These are phyloP conservation scores for Caenorhabditis briggsae DNA, from an alignment of 1,140 invertebrate species.

Conservation along the genomic window DNA sequence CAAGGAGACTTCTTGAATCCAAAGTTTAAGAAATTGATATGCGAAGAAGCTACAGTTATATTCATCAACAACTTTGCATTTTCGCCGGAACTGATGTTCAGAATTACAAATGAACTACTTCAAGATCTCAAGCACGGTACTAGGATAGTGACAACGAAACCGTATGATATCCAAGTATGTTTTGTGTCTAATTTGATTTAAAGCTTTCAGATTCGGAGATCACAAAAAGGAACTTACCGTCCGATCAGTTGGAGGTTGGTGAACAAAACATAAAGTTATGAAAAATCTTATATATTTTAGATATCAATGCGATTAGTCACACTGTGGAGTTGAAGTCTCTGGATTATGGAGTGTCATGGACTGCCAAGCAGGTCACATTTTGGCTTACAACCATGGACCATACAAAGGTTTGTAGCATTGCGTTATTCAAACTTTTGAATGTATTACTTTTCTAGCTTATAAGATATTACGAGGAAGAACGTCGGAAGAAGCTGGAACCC, in stretches of 20 bases:
- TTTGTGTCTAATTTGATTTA: too few relatives aligned
- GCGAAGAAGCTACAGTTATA: constrained; percentile 75
- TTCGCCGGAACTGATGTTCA: constrained; percentile 71
- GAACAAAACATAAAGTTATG: not conserved
- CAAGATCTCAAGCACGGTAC: constrained; percentile 73
- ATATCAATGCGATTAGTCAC: constrained; percentile 22
- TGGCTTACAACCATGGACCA: constrained; percentile 19
- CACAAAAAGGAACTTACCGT: not conserved
- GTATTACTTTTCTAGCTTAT: not conserved
- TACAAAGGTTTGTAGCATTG: not conserved
- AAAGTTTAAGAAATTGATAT: constrained; percentile 74
- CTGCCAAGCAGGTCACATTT: constrained; percentile 2
- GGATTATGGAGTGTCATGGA: constrained; percentile 10
- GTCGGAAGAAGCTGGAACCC: not conserved
- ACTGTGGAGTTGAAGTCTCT: not conserved
- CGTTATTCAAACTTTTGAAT: too few relatives aligned
- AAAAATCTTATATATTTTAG: not conserved
- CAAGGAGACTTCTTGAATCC: constrained; percentile 74
- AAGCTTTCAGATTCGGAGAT: not conserved
- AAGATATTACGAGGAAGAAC: constrained; percentile 26
- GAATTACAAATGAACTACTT: constrained; percentile 73
- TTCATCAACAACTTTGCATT: constrained; percentile 78
- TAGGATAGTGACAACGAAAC: constrained; percentile 73
- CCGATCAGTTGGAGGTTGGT: constrained; percentile 14
- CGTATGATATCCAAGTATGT: constrained; percentile 54